Conservation (phyloP, 1,140 invertebrate genomes). For the Cydia splendana region DNA sequence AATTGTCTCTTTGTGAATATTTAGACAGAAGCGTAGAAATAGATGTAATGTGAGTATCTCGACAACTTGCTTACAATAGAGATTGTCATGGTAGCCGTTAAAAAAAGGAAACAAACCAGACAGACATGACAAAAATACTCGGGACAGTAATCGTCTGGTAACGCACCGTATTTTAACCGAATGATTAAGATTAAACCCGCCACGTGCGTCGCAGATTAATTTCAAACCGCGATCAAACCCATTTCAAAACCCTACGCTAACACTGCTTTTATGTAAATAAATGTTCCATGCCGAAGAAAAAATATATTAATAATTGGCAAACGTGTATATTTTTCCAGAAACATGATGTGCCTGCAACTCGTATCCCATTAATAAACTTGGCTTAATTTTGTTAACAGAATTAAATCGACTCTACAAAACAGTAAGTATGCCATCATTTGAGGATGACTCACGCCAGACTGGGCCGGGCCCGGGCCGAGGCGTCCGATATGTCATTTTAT, state of each 20-base stretch:
- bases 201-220: slow-evolving; percentile 3
- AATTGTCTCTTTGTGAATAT: too few species aligned
- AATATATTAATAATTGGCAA: too few species aligned
- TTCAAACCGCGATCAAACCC: not conserved
- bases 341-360: too few species aligned
- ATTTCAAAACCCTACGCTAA: not conserved
- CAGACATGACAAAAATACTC: not conserved
- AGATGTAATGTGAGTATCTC: not conserved
- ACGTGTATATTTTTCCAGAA: too few species aligned
- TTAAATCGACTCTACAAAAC: too few species aligned
- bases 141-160: slow-evolving; percentile 14
- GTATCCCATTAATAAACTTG: too few species aligned
- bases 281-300: not conserved
- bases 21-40: not conserved
- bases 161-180: not conserved
- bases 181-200: slow-evolving; percentile 8
- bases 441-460: too few species aligned
- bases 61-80: slow-evolving; percentile 1
- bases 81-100: not conserved
- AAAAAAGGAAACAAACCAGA: slow-evolving; percentile 9
- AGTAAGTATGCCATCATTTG: too few species aligned
- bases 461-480: too few species aligned
- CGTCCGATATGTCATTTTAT: too few species aligned
- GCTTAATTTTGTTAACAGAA: too few species aligned
- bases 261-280: not conserved